These are phyloP conservation scores for Esox niger DNA, from an alignment of 2,113 vertebrate genomes.

Conservation along the genomic window DNA sequence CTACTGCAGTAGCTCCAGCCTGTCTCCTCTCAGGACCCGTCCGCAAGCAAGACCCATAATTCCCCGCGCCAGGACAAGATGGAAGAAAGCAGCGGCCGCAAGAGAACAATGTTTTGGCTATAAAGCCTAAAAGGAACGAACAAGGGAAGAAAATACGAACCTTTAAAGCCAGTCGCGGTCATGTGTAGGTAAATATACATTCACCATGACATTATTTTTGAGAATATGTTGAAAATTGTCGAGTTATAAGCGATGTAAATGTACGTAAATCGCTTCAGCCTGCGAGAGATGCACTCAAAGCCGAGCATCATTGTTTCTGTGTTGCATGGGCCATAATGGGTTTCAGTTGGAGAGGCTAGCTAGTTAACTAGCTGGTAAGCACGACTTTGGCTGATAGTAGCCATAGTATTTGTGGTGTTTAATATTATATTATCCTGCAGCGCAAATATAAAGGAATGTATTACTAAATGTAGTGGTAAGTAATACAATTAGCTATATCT, in stretches of 20 bases:
- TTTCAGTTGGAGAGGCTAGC: slow-evolving; percentile 47
- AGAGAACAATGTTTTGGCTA: slow-evolving; percentile 82
- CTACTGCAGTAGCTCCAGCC: no score
- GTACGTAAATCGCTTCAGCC: slow-evolving; percentile 31
- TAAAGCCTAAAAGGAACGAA: slow-evolving; percentile 62
- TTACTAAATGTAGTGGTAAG: no score
- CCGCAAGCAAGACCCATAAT: slow-evolving; percentile 72
- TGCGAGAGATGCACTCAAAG: slow-evolving; percentile 52
- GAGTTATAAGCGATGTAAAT: slow-evolving; percentile 33
- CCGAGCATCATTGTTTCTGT: slow-evolving; percentile 77
- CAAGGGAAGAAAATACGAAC: slow-evolving; percentile 48
- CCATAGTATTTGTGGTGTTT: no score
- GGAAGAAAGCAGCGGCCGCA: slow-evolving; percentile 75
- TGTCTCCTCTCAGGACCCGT: slow-evolving; percentile 71
- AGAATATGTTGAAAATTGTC: slow-evolving; percentile 11
- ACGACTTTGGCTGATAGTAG: no score
- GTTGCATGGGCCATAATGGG: slow-evolving; percentile 64
- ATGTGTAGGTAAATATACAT: slow-evolving; percentile 70
- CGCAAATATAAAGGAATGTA: no score
- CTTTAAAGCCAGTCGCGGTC: slow-evolving; percentile 60
- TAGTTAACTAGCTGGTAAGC: slow-evolving; percentile 36
- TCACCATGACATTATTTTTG: not conserved
- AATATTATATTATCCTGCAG: no score
- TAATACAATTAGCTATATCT: no score
- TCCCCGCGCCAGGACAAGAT: slow-evolving; percentile 79